A percentile compares a stretch with the other conserved stretches of the same genome.
Conservation (phyloP, 1,140 invertebrate genomes). For the Papilio dardanus region DNA sequence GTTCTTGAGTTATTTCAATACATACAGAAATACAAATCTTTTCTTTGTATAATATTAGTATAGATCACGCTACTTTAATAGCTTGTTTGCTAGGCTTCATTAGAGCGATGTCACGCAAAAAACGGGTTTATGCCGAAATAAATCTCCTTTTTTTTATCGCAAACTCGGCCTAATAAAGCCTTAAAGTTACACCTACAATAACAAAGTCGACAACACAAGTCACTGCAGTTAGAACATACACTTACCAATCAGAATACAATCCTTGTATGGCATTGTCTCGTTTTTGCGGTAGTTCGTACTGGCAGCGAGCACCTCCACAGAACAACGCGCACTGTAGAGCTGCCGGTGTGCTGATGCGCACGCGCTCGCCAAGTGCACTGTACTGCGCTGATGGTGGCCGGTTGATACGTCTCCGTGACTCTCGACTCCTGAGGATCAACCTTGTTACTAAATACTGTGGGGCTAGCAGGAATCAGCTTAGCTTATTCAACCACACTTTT, state of each 20-base stretch:
- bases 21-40: too few relatives aligned
- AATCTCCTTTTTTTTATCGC: too few relatives aligned
- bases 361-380: constrained; percentile 63
- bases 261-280: constrained; percentile 90
- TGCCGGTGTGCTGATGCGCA: constrained; percentile 83
- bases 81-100: too few relatives aligned
- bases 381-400: constrained; percentile 69
- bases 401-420: constrained; percentile 65
- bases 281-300: constrained; percentile 88
- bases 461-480: too few relatives aligned
- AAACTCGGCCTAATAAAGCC: too few relatives aligned
- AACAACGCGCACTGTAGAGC: constrained; percentile 90
- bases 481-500: too few relatives aligned
- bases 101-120: too few relatives aligned
- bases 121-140: too few relatives aligned
- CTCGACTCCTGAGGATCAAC: constrained; percentile 51
- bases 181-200: too few relatives aligned
- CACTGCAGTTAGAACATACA: constrained; percentile 2
- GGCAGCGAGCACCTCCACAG: constrained; percentile 91
- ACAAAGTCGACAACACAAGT: background rate
- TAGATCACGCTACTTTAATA: constrained; percentile 7
- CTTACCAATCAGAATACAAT: constrained; percentile 93
- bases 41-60: too few relatives aligned
- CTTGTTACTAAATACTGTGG: too few relatives aligned
- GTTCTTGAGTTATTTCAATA: too few relatives aligned